These are phyloP conservation scores for Pollenia griseotomentosa DNA, from an alignment of 2,888 invertebrate genomes.

Conservation along the genomic window DNA sequence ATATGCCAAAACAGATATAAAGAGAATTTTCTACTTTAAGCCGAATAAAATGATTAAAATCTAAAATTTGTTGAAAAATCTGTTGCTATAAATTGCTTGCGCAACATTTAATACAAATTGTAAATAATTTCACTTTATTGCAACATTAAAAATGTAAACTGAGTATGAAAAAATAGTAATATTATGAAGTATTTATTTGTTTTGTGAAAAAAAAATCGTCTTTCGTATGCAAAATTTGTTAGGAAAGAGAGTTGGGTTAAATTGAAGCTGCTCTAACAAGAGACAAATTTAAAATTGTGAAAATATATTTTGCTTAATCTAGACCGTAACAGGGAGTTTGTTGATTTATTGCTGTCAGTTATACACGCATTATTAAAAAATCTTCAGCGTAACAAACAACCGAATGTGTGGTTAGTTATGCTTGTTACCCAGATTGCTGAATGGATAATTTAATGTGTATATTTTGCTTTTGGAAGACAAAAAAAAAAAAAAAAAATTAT, in stretches of 20 bases:
- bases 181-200: slow-evolving; percentile 9
- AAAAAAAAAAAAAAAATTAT: slow-evolving; percentile 5
- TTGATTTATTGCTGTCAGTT: slow-evolving; percentile 27
- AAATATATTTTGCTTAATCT: neutral
- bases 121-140: slow-evolving; percentile 20
- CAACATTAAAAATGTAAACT: slow-evolving; percentile 31
- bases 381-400: neutral
- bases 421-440: slow-evolving; percentile 45
- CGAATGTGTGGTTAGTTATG: slow-evolving; percentile 18
- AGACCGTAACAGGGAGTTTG: neutral
- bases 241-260: too few species aligned
- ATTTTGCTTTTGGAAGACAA: neutral
- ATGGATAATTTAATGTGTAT: slow-evolving; percentile 20
- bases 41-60: neutral
- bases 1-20: neutral
- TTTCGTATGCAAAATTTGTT: slow-evolving; percentile 1
- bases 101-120: slow-evolving; percentile 21
- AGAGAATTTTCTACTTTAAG: neutral
- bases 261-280: too few species aligned
- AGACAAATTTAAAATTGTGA: too few species aligned
- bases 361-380: neutral
- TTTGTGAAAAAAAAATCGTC: neutral
- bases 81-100: slow-evolving; percentile 7
- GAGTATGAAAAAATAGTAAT: slow-evolving; percentile 5
- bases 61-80: neutral